Evolutionary conservation across 2,888 invertebrate genomes (phyloP), one percentile per base, ranked within the genome.

Genomic region (Synergus itoensis): DNA sequence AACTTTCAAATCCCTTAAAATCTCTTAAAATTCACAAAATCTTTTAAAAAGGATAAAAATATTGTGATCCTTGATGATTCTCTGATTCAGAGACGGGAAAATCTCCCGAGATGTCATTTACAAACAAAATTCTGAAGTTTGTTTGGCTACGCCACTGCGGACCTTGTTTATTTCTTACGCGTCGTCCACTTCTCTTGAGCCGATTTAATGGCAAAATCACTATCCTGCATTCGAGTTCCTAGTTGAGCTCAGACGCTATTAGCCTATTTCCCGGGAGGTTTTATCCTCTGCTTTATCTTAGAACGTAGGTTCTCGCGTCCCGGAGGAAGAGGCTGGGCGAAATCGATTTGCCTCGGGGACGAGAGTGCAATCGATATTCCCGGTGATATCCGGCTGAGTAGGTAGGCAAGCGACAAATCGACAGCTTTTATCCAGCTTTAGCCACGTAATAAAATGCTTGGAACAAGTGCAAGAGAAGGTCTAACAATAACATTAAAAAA

Each of bases 361-460:
- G 21, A 21, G 21, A 18, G 21, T 12, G 21, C 1, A 21, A 60
- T 60, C 60, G 73, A 36, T 53, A 45, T 36, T 53, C 16, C 73
- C n/a, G n/a, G 53, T 45, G 73, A 73, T 73, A 73, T 53, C 48
- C 53, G 18, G 48, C 53, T 73, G 36, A 36, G 53, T 73, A 73
- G 53, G 53, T 73, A 73, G 36, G 53, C 40, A 36, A 73, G 36
- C 53, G 53, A 53, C 64, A 75, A 77, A 82, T 82, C 65, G 77
- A 82, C 79, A 76, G 80, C 79, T 82, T 82, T 83, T 81, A 82
- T 48, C 80, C 77, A 77, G 83, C 75, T 81, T 83, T 83, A 84
- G 77, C 81, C 79, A 63, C 65, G 79, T 78, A 83, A 84, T 85
- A 83, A 84, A 84, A 84, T 76, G 81, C 78, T 80, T 80, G 28